A percentile compares a stretch with the other conserved stretches of the same genome.
Conservation (phyloP, 1,140 invertebrate species). For the Atopsyche davidsoni region DNA sequence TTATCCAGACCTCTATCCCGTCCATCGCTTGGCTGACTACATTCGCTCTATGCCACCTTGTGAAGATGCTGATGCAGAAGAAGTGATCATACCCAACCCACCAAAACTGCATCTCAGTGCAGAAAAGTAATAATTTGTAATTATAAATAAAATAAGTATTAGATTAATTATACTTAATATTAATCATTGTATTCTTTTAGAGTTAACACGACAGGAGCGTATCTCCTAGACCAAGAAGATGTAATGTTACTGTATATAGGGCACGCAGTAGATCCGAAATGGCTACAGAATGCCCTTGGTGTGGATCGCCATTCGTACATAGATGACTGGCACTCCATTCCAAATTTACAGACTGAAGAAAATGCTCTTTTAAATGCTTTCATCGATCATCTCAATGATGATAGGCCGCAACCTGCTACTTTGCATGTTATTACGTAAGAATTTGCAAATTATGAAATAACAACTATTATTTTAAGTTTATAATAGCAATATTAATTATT, state of each 20-base stretch:
- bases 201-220: constrained; percentile 83
- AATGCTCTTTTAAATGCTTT: constrained; percentile 76
- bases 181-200: constrained; percentile 33
- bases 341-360: constrained; percentile 68
- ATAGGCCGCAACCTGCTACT: constrained; percentile 70
- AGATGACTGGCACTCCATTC: constrained; percentile 65
- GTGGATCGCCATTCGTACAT: constrained; percentile 51
- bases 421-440: constrained; percentile 78
- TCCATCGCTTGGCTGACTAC: constrained; percentile 62
- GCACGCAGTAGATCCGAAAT: constrained; percentile 66
- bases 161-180: neutral
- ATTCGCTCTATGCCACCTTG: constrained; percentile 33
- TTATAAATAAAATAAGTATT: neutral
- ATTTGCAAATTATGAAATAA: constrained; percentile 8
- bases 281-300: constrained; percentile 63
- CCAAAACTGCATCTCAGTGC: constrained; percentile 63
- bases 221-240: constrained; percentile 83
- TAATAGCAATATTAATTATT: neutral
- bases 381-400: constrained; percentile 76
- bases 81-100: constrained; percentile 53
- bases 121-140: constrained; percentile 48
- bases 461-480: constrained; percentile 3
- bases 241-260: constrained; percentile 84
- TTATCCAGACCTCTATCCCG: constrained; percentile 90
- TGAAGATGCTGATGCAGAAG: constrained; percentile 53